Conservation (phyloP, 2,113 vertebrate genomes). For the Hymenochirus boettgeri region DNA sequence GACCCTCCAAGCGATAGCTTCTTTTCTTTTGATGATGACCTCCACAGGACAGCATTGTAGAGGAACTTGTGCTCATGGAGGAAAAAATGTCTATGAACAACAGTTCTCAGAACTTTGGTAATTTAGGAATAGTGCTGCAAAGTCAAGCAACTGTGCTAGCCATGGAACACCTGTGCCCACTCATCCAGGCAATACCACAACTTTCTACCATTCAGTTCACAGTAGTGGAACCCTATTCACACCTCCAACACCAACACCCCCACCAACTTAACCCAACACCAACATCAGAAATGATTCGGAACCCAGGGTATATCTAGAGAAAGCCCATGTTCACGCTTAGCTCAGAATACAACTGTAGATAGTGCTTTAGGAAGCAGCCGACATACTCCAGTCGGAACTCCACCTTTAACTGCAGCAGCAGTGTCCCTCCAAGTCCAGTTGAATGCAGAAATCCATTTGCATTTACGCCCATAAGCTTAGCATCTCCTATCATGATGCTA, state of each 20-base stretch:
- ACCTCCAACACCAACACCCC: conserved; percentile 81
- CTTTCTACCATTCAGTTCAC: conserved; percentile 78
- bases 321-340: conserved; percentile 83
- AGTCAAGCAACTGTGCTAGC: conserved; percentile 61
- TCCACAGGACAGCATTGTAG: conserved; percentile 97
- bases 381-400: conserved; percentile 88
- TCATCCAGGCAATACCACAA: conserved; percentile 61
- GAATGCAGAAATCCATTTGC: conserved; percentile 96
- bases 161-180: conserved; percentile 64
- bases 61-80: conserved; percentile 97
- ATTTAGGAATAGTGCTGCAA: conserved; percentile 72
- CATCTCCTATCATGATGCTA: conserved; percentile 86
- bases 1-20: conserved; percentile 82
- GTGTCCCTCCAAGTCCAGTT: conserved; percentile 89
- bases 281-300: conserved; percentile 83
- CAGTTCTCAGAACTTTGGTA: conserved; percentile 69
- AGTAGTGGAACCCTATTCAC: conserved; percentile 78
- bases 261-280: conserved; percentile 84
- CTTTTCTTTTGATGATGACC: conserved; percentile 92
- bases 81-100: conserved; percentile 92
- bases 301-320: conserved; percentile 76
- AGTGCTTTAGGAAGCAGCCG: conserved; percentile 88
- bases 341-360: conserved; percentile 87
- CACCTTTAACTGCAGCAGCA: conserved; percentile 94
- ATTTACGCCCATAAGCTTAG: conserved; percentile 94